Evolutionary conservation across 2,113 vertebrate genomes (phyloP).

Genomic region (Cyphomyrus discorhynchus): DNA sequence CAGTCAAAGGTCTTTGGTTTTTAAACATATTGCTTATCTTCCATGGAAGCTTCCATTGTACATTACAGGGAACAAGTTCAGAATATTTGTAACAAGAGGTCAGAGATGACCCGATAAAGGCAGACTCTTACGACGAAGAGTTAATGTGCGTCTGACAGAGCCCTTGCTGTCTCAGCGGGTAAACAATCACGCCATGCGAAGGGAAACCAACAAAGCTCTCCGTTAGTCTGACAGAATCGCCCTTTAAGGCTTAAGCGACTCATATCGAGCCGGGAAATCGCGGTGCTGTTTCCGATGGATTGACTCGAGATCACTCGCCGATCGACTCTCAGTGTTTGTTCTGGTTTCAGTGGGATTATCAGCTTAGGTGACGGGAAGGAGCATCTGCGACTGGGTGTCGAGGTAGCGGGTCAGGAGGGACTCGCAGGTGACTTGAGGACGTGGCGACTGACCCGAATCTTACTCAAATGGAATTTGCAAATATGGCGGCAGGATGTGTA

Average conservation of each 20-base stretch:
- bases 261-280: neutral
- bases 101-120: neutral
- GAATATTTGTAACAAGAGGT: neutral
- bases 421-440: neutral
- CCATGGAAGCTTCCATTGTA: too few species aligned
- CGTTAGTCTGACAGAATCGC: neutral
- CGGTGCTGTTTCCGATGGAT: neutral
- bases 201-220: neutral
- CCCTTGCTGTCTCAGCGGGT: neutral
- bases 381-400: neutral
- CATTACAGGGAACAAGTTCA: too few species aligned
- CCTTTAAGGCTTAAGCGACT: neutral
- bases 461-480: neutral
- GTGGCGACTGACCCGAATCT: neutral
- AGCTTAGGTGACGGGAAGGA: neutral
- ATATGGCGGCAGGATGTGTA: neutral
- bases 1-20: neutral
- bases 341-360: conserved; percentile 13
- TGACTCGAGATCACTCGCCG: neutral
- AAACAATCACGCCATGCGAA: neutral
- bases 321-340: neutral
- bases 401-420: neutral
- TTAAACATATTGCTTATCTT: too few species aligned
- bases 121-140: neutral
- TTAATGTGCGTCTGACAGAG: neutral